Percentiles rank a stretch among this genome's conserved stretches.
phyloP scores from a whole-genome alignment of 2,113 vertebrate genomes.

The Triplophysa rosa region DNA sequence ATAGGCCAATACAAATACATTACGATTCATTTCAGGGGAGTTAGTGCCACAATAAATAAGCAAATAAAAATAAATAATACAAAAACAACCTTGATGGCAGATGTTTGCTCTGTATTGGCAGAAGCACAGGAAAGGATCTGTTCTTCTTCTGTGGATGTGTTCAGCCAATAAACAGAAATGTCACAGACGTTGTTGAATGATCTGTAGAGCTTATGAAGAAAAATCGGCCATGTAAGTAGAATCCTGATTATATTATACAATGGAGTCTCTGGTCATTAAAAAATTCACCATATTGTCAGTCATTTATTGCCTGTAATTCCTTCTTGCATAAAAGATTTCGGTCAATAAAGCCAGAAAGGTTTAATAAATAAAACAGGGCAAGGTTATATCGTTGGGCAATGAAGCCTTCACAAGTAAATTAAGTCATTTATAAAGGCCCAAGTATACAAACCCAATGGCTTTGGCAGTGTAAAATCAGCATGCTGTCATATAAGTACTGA shows the following conservation, averaged over 20 bases:
- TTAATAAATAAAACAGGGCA: neutral
- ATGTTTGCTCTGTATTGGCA: neutral
- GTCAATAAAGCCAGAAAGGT: neutral
- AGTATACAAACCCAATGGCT: neutral
- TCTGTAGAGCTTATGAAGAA: conserved; percentile 31
- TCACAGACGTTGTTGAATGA: conserved; percentile 35
- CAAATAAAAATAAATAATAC: no score
- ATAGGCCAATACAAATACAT: neutral
- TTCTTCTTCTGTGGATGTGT: conserved; percentile 1
- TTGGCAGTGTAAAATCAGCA: neutral
- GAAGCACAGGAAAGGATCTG: neutral
- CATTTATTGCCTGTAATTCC: conserved; percentile 1
- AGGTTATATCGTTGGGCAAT: neutral
- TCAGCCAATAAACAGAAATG: conserved; percentile 47
- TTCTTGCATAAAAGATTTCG: neutral
- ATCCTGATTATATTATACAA: neutral
- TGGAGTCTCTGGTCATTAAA: neutral
- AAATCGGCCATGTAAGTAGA: neutral
- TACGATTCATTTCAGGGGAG: neutral
- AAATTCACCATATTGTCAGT: neutral
- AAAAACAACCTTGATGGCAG: neutral
- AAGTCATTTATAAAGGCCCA: neutral
- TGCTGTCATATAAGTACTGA: neutral
- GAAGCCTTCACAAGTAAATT: conserved; percentile 25
- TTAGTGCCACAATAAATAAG: no score